phyloP scores from a whole-genome alignment of 2,888 invertebrate genomes.

The Leucoptera coffeella region DNA sequence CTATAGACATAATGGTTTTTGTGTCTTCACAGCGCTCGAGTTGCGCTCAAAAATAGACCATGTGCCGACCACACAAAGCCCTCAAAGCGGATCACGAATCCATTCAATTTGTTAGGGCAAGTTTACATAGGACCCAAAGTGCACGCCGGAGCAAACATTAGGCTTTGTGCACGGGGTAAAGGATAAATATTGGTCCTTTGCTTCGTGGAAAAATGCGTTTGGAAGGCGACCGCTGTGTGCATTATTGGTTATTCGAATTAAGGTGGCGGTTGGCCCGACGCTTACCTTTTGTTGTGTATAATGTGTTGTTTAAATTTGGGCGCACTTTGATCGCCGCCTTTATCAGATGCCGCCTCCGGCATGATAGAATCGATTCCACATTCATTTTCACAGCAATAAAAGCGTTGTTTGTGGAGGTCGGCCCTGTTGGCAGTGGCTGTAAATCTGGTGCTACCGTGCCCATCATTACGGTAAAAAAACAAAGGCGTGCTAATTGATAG shows the following conservation, averaged over 20 bases:
- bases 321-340: constrained; percentile 15
- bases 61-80: too few species aligned
- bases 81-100: constrained; percentile 7
- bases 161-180: constrained; percentile 44
- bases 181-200: constrained; percentile 42
- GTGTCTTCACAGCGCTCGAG: constrained; percentile 16
- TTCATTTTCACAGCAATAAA: constrained; percentile 30
- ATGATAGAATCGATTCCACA: constrained; percentile 19
- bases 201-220: constrained; percentile 49
- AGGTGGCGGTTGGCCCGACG: constrained; percentile 17
- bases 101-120: constrained; percentile 34
- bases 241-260: constrained; percentile 46
- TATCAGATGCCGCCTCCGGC: constrained; percentile 7
- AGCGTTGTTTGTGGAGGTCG: too few species aligned
- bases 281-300: constrained; percentile 19
- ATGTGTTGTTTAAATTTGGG: constrained; percentile 16
- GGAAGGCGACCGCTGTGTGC: constrained; percentile 37
- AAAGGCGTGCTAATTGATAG: too few species aligned
- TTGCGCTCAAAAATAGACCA: constrained; percentile 11
- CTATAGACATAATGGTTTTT: constrained; percentile 38
- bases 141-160: constrained; percentile 44
- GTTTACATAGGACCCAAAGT: constrained; percentile 50
- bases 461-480: too few species aligned
- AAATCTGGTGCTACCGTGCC: too few species aligned
- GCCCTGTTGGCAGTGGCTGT: too few species aligned